Evolutionary conservation across 2,888 invertebrate species (phyloP).

Genomic region (Aquatica leii): DNA sequence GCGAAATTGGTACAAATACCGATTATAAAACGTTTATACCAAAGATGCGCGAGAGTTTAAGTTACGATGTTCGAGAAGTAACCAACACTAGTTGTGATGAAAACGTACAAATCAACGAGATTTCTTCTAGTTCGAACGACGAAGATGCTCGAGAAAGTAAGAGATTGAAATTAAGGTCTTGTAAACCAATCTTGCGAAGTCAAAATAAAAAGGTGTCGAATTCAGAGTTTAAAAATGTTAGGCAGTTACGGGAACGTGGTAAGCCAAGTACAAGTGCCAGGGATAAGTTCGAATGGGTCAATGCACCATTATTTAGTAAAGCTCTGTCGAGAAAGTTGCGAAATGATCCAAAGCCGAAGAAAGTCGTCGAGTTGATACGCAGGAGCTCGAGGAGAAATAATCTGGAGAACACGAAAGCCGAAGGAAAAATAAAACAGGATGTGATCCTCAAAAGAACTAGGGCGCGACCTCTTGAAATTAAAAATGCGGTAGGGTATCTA

Average conservation of each 20-base stretch:
- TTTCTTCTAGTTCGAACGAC: constrained; percentile 69
- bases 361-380: too few relatives aligned
- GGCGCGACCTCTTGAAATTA: not conserved
- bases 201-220: not conserved
- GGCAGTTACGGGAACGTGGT: not conserved
- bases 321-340: not conserved
- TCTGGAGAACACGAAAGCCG: not conserved
- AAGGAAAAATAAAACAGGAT: not conserved
- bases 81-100: constrained; percentile 32
- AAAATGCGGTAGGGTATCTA: not conserved
- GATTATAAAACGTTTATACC: constrained; percentile 45
- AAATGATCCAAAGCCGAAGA: too few relatives aligned
- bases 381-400: not conserved
- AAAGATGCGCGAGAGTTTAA: constrained; percentile 53
- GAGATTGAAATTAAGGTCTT: not conserved
- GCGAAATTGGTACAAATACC: constrained; percentile 24
- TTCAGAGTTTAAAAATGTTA: not conserved
- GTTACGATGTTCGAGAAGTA: constrained; percentile 48
- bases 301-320: not conserved
- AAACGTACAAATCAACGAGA: constrained; percentile 72
- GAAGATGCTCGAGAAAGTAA: not conserved
- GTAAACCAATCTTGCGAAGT: not conserved
- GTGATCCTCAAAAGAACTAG: not conserved
- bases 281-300: not conserved
- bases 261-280: not conserved